A percentile compares a stretch with the other conserved stretches of the same genome.
Conservation (phyloP, 2,888 invertebrate genomes). For the Agrilus biguttatus region DNA sequence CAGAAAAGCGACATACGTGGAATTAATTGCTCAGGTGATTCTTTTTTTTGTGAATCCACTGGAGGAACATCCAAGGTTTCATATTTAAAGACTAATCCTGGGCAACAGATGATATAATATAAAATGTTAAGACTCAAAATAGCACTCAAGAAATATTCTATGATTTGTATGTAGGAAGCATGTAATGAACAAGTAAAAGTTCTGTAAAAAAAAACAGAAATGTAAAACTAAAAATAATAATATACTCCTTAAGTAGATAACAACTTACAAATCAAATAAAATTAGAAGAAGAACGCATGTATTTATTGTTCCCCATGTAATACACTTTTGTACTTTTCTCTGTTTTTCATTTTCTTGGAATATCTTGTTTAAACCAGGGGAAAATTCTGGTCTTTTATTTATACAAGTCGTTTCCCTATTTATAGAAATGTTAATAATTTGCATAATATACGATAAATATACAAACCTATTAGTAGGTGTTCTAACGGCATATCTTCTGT, state of each 20-base stretch:
- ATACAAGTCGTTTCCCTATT: no score
- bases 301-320: slow-evolving; percentile 47
- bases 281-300: slow-evolving; percentile 37
- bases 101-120: slow-evolving; percentile 36
- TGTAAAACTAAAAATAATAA: slow-evolving; percentile 2
- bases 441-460: no score
- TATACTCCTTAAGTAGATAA: not conserved
- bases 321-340: slow-evolving; percentile 13
- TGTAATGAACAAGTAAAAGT: slow-evolving; percentile 33
- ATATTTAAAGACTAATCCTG: slow-evolving; percentile 27
- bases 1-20: no score
- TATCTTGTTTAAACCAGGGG: no score
- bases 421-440: no score
- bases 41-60: no score
- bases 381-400: no score
- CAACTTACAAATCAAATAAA: slow-evolving; percentile 46
- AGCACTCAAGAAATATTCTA: slow-evolving; percentile 31
- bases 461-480: no score
- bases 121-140: slow-evolving; percentile 35
- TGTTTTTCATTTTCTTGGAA: not conserved
- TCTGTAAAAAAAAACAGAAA: slow-evolving; percentile 20
- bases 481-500: no score
- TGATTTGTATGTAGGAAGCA: slow-evolving; percentile 28
- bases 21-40: no score
- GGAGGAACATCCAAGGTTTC: slow-evolving; percentile 18